phyloP scores from a whole-genome alignment of 2,113 vertebrate species.

The Puma concolor region DNA sequence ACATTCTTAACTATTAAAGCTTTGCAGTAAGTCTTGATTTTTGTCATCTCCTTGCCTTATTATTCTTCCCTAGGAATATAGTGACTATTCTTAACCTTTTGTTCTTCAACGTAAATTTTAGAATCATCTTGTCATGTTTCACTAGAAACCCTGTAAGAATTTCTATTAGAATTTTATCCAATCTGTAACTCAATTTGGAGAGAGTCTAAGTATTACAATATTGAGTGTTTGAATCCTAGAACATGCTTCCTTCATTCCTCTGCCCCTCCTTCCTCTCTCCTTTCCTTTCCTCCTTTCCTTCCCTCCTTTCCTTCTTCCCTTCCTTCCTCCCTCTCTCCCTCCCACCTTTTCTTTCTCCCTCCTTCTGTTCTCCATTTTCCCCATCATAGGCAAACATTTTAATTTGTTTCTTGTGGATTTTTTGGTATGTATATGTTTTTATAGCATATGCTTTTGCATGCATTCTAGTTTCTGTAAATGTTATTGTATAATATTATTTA shows the following conservation, averaged over 20 bases:
- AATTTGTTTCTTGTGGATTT: background rate
- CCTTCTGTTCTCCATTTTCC: background rate
- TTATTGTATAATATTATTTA: background rate
- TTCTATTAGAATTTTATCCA: slow-evolving; percentile 32
- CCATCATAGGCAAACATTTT: background rate
- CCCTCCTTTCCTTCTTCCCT: background rate
- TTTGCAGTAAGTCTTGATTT: background rate
- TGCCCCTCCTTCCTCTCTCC: rapidly evolving
- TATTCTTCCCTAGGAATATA: background rate
- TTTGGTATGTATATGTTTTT: background rate
- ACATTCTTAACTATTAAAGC: background rate
- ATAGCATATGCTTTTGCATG: background rate
- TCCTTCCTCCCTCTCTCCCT: background rate
- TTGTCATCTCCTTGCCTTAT: background rate
- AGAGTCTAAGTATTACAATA: background rate
- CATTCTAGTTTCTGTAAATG: background rate
- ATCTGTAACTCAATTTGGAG: slow-evolving; percentile 23
- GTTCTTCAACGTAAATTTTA: slow-evolving; percentile 55
- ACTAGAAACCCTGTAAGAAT: slow-evolving; percentile 16
- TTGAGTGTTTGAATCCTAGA: background rate
- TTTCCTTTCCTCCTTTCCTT: background rate
- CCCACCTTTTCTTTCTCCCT: no score
- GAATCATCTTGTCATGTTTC: slow-evolving; percentile 3
- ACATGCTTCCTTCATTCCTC: background rate
- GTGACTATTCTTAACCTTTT: slow-evolving; percentile 50